A percentile compares a stretch with the other conserved stretches of the same genome.
Evolutionary conservation across 1,140 invertebrate species (phyloP).

Genomic region (Catajapyx aquilonaris): DNA sequence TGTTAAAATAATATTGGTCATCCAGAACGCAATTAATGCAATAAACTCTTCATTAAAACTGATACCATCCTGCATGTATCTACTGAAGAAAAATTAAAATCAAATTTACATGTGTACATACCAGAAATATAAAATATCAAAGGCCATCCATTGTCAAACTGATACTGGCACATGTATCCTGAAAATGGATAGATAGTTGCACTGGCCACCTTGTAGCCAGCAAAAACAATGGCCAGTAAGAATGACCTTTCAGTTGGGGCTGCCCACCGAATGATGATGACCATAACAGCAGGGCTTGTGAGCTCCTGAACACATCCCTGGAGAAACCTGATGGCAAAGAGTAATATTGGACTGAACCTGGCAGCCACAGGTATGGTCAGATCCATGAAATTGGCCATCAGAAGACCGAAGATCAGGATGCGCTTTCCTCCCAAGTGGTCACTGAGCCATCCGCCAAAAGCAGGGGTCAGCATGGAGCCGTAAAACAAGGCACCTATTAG

Average conservation of each 20-base stretch:
- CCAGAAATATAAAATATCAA: conserved; percentile 21
- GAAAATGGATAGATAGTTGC: conserved; percentile 19
- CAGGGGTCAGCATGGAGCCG: too few relatives aligned
- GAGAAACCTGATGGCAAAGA: conserved; percentile 20
- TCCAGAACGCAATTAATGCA: too few relatives aligned
- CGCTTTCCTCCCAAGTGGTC: too few relatives aligned
- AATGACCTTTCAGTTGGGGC: conserved; percentile 23
- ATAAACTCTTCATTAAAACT: too few relatives aligned
- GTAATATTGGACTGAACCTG: conserved; percentile 16
- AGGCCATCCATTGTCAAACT: conserved; percentile 21
- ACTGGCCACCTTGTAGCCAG: conserved; percentile 19
- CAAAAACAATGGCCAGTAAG: conserved; percentile 20
- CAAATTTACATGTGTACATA: too few relatives aligned
- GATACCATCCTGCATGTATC: too few relatives aligned
- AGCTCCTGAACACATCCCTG: conserved; percentile 27
- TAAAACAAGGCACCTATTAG: too few relatives aligned
- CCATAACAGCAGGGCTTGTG: conserved; percentile 29
- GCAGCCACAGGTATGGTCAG: conserved; percentile 22
- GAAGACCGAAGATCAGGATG: too few relatives aligned
- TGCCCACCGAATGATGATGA: conserved; percentile 29
- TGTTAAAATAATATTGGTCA: too few relatives aligned
- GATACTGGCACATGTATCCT: conserved; percentile 19
- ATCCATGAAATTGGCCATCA: too few relatives aligned
- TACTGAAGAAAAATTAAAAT: too few relatives aligned
- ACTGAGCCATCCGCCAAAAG: too few relatives aligned